These are phyloP conservation scores for Marasmarcha lunaedactyla DNA, from an alignment of 2,888 invertebrate genomes.

Conservation along the genomic window DNA sequence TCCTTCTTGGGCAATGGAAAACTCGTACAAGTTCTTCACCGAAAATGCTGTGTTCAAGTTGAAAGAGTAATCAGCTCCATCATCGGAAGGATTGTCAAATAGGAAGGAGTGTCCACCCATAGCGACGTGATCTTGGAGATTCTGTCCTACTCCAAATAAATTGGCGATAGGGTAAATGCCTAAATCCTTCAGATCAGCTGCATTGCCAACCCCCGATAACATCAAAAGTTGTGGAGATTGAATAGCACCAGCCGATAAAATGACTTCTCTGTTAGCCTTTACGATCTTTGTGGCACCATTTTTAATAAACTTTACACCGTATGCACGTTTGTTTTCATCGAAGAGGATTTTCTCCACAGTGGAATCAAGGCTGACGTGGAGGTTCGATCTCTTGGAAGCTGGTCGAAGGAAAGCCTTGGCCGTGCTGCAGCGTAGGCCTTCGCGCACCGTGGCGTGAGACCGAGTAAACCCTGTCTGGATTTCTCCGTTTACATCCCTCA, in stretches of 20 bases:
- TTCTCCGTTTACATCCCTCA: conserved; percentile 81
- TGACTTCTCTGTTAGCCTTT: conserved; percentile 79
- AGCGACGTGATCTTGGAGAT: conserved; percentile 87
- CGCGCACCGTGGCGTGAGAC: conserved; percentile 80
- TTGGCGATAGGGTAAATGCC: conserved; percentile 73
- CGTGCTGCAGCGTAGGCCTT: conserved; percentile 86
- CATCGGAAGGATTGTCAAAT: conserved; percentile 72
- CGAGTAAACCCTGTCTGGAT: conserved; percentile 83
- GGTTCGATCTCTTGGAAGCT: conserved; percentile 74
- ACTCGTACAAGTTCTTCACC: conserved; percentile 72
- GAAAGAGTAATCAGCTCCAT: conserved; percentile 74
- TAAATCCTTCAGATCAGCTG: conserved; percentile 69
- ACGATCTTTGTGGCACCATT: conserved; percentile 63
- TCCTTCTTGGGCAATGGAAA: conserved; percentile 71
- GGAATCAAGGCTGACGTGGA: conserved; percentile 78
- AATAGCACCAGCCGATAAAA: conserved; percentile 87
- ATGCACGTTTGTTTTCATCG: conserved; percentile 71
- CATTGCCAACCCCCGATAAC: conserved; percentile 86
- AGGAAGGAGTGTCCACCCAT: conserved; percentile 82
- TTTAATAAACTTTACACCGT: conserved; percentile 77
- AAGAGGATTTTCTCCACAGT: conserved; percentile 77
- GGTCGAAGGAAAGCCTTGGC: conserved; percentile 85
- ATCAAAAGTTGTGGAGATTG: conserved; percentile 88
- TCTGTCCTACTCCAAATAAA: conserved; percentile 81
- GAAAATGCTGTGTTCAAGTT: conserved; percentile 76